These are phyloP conservation scores for Limnephilus lunatus DNA, from an alignment of 2,888 invertebrate genomes.

Conservation along the genomic window DNA sequence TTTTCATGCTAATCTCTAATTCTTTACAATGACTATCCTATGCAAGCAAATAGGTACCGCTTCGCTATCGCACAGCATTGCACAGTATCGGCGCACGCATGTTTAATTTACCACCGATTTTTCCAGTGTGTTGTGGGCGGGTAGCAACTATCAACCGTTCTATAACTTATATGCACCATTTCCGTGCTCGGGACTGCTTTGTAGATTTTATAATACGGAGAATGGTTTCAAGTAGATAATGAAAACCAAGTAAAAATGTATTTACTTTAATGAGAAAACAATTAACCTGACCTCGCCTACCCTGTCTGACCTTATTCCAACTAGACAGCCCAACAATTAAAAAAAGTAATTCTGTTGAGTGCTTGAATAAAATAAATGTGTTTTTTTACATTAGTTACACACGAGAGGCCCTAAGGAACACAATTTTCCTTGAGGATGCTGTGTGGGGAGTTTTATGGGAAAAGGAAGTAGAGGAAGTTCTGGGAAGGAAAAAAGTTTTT, in stretches of 20 bases:
- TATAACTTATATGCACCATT: not conserved
- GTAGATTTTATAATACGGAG: not conserved
- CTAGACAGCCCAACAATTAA: not conserved
- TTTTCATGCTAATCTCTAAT: too few relatives aligned
- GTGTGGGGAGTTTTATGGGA: too few relatives aligned
- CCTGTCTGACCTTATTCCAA: not conserved
- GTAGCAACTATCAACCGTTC: not conserved
- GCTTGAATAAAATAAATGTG: too few relatives aligned
- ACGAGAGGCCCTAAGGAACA: too few relatives aligned
- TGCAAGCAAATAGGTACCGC: not conserved
- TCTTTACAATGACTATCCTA: not conserved
- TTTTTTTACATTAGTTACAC: too few relatives aligned
- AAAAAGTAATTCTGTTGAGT: not conserved
- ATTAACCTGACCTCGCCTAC: not conserved
- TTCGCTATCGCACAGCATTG: not conserved
- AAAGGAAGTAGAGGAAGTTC: too few relatives aligned
- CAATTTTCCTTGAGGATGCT: too few relatives aligned
- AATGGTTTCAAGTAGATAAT: not conserved
- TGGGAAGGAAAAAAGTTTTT: too few relatives aligned
- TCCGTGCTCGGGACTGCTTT: not conserved
- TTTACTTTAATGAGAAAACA: not conserved
- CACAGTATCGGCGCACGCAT: not conserved
- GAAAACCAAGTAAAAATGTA: not conserved
- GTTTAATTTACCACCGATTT: conserved; percentile 20
- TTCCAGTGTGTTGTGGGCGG: not conserved